Evolutionary conservation across 2,797 vertebrate species (phyloP).

Genomic region (Gallinago stenura): DNA sequence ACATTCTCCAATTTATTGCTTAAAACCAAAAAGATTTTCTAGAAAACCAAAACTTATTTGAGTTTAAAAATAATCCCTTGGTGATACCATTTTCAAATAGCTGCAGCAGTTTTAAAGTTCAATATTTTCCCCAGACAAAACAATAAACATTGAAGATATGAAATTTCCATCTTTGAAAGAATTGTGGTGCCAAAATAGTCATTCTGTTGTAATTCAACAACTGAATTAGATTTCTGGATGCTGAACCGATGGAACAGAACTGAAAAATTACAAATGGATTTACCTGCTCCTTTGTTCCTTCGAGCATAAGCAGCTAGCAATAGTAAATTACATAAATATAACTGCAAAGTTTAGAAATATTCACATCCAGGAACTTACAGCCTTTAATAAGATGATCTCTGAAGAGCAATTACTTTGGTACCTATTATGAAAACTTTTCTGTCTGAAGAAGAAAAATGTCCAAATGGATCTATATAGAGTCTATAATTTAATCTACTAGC

Average conservation of each 20-base stretch:
- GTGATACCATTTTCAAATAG: neutral
- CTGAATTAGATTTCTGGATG: constrained; percentile 48
- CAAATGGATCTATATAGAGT: neutral
- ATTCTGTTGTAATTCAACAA: constrained; percentile 26
- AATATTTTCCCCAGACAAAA: constrained; percentile 39
- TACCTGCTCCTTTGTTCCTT: constrained; percentile 12
- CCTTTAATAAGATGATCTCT: constrained; percentile 12
- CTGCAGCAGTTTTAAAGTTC: constrained; percentile 4
- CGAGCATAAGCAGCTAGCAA: neutral
- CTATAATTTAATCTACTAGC: neutral
- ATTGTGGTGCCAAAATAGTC: neutral
- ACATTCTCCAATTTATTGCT: neutral
- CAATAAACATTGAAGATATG: constrained; percentile 32
- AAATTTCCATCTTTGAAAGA: constrained; percentile 47
- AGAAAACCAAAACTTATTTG: neutral
- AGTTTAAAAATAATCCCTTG: neutral
- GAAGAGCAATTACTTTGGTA: constrained; percentile 11
- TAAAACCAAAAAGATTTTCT: neutral
- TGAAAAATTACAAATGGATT: constrained; percentile 43
- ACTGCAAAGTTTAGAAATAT: neutral
- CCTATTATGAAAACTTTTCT: neutral
- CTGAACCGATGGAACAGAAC: constrained; percentile 29
- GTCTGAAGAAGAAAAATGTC: neutral
- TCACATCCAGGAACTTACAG: neutral
- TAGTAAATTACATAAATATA: neutral